Percentiles rank a stretch among this genome's conserved stretches.
These are phyloP conservation scores for Vidua macroura DNA, from an alignment of 2,113 vertebrate genomes.

Conservation along the genomic window DNA sequence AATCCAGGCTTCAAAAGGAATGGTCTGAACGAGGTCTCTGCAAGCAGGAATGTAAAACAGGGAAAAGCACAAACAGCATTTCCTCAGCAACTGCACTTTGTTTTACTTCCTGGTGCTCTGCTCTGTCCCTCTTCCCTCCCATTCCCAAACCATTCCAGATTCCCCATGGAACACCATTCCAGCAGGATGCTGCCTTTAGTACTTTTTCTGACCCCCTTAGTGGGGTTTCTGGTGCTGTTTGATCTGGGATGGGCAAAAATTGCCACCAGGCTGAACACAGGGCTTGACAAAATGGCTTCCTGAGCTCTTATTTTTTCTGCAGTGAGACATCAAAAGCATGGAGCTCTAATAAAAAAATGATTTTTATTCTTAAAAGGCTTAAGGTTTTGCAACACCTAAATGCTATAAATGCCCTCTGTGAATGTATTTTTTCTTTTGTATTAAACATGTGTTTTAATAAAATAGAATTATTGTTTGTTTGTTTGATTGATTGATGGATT, in stretches of 20 bases:
- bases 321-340: not conserved
- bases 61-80: accelerated
- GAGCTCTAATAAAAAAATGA: not conserved
- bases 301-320: not conserved
- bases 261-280: not conserved
- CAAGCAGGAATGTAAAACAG: not conserved
- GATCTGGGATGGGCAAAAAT: not conserved
- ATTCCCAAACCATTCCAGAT: accelerated
- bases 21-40: not conserved
- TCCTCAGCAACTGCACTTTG: accelerated
- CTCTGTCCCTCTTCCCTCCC: not conserved
- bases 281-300: not conserved
- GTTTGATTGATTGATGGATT: not conserved
- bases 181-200: not conserved
- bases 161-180: not conserved
- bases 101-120: not conserved
- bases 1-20: not conserved
- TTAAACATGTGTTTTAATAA: not conserved
- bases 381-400: not conserved
- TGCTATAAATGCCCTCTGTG: not conserved
- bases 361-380: not conserved
- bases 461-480: not conserved
- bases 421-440: not conserved
- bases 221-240: not conserved
- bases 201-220: not conserved